Evolutionary conservation across 2,797 vertebrate genomes (phyloP).

Genomic region (Craterocephalus amniculus): DNA sequence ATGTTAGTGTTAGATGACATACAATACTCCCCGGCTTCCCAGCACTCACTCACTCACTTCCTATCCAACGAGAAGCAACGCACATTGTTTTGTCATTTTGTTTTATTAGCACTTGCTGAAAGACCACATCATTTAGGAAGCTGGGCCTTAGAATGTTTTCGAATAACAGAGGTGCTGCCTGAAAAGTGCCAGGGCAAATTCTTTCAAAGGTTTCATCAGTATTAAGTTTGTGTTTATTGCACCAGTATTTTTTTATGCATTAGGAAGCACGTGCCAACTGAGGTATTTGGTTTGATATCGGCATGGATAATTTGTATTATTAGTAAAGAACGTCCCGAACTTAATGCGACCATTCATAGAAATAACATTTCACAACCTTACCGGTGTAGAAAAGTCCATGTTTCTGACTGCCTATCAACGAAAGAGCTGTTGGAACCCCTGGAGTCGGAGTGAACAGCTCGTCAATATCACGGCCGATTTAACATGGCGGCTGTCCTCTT

Average conservation of each 20-base stretch:
- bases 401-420: slow-evolving; percentile 13
- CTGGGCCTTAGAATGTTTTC: slow-evolving; percentile 37
- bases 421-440: slow-evolving; percentile 11
- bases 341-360: slow-evolving; percentile 4
- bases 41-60: slow-evolving; percentile 69
- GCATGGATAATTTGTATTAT: slow-evolving; percentile 7
- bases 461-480: slow-evolving; percentile 45
- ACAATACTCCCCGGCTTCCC: slow-evolving; percentile 68
- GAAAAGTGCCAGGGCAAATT: slow-evolving; percentile 3
- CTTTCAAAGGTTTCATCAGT: slow-evolving; percentile 29
- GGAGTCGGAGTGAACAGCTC: slow-evolving; percentile 17
- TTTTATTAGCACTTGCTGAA: slow-evolving; percentile 70
- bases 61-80: slow-evolving; percentile 45
- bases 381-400: background rate
- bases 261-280: background rate
- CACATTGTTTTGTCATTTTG: slow-evolving; percentile 66
- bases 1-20: slow-evolving; percentile 75
- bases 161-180: slow-evolving; percentile 18
- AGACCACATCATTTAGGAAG: slow-evolving; percentile 57
- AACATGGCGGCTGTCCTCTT: slow-evolving; percentile 54
- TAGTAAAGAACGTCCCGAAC: slow-evolving; percentile 4
- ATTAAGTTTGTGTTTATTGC: slow-evolving; percentile 9
- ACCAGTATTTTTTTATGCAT: slow-evolving; percentile 16
- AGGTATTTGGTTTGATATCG: background rate
- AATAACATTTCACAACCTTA: slow-evolving; percentile 8